Conservation (phyloP, 2,113 vertebrate species). For the Pyxicephalus adspersus region DNA sequence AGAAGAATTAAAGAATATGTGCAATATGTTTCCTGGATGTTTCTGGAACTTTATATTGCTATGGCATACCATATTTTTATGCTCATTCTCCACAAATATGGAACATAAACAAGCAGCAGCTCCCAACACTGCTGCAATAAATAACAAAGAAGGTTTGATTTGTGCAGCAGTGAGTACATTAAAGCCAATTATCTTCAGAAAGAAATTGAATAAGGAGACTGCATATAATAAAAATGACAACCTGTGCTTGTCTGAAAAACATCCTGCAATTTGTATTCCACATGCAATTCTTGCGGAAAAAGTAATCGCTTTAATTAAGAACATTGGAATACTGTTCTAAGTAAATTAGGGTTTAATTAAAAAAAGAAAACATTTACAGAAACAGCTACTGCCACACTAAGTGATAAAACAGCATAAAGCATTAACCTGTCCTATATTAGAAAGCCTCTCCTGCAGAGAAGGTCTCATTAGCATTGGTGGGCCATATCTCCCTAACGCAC, state of each 20-base stretch:
- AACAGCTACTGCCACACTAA: constrained; percentile 37
- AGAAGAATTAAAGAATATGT: constrained; percentile 18
- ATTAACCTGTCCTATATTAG: constrained; percentile 46
- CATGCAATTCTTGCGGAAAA: constrained; percentile 39
- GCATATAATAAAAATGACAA: constrained; percentile 50
- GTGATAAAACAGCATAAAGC: constrained; percentile 24
- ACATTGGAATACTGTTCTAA: constrained; percentile 50
- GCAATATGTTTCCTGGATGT: constrained; percentile 15
- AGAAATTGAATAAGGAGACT: constrained; percentile 51
- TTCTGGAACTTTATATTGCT: constrained; percentile 23
- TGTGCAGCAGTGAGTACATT: constrained; percentile 46
- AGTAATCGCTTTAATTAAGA: constrained; percentile 52
- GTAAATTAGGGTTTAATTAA: constrained; percentile 54
- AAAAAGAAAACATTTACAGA: constrained; percentile 52
- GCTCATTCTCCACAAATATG: constrained; percentile 1
- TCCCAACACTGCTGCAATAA: constrained; percentile 30
- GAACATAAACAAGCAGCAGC: constrained; percentile 17
- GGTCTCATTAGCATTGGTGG: constrained; percentile 5
- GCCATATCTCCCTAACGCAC: background rate
- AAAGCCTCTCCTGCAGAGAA: constrained; percentile 27
- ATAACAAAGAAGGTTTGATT: constrained; percentile 33
- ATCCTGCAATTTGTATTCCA: constrained; percentile 50
- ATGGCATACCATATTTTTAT: constrained; percentile 25
- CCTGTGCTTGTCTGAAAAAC: constrained; percentile 29
- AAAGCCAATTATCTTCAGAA: constrained; percentile 52